Evolutionary conservation across 2,888 invertebrate genomes (phyloP).

Genomic region (Mythimna vitellina): DNA sequence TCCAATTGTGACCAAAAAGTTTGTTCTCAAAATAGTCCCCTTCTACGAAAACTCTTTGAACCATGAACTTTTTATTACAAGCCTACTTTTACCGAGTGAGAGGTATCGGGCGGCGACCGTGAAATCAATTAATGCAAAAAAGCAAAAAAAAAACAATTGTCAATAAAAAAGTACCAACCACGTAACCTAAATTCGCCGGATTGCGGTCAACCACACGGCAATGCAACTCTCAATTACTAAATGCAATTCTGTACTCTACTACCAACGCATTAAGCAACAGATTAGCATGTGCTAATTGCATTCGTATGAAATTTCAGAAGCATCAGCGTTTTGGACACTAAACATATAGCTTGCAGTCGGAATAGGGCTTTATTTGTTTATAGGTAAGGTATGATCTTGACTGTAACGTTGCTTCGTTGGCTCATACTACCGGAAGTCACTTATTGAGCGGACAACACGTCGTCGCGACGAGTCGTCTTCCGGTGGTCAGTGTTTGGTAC

Average conservation of each 20-base stretch:
- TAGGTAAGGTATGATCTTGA: constrained; percentile 54
- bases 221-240: constrained; percentile 41
- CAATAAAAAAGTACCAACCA: constrained; percentile 46
- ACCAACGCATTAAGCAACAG: constrained; percentile 25
- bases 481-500: constrained; percentile 79
- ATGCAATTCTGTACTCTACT: constrained; percentile 52
- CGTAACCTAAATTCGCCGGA: constrained; percentile 59
- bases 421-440: constrained; percentile 75
- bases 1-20: constrained; percentile 26
- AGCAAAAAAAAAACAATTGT: constrained; percentile 55
- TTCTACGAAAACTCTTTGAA: constrained; percentile 44
- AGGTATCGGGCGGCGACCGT: constrained; percentile 56
- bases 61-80: constrained; percentile 57
- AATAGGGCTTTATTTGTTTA: constrained; percentile 27
- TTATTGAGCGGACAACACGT: constrained; percentile 79
- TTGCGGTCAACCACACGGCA: constrained; percentile 57
- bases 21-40: constrained; percentile 13
- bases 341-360: constrained; percentile 4
- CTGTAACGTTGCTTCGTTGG: constrained; percentile 24
- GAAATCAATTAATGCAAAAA: constrained; percentile 63
- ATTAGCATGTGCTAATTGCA: constrained; percentile 37
- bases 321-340: constrained; percentile 58
- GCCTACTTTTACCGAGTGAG: constrained; percentile 61
- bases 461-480: constrained; percentile 81
- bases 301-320: constrained; percentile 60